These are phyloP conservation scores for Tromatobia lineatoria DNA, from an alignment of 2,888 invertebrate genomes.

Conservation along the genomic window DNA sequence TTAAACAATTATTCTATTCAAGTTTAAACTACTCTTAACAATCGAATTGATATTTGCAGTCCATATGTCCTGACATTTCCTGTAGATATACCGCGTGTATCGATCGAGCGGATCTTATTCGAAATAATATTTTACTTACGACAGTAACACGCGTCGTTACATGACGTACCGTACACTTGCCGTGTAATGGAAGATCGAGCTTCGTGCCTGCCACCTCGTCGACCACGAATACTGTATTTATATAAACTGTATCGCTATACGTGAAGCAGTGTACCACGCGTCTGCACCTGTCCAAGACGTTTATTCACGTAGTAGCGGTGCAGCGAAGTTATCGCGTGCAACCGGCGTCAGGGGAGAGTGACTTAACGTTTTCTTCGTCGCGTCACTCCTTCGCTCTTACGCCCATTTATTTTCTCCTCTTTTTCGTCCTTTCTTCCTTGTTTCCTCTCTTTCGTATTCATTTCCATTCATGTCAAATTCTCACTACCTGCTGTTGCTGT, in stretches of 20 bases:
- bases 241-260: slow-evolving; percentile 24
- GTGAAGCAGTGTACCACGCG: slow-evolving; percentile 42
- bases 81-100: not conserved
- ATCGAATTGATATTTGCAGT: not conserved
- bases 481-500: not conserved
- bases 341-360: slow-evolving; percentile 57
- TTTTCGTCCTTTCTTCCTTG: slow-evolving; percentile 9
- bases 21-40: too few species aligned
- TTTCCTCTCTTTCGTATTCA: slow-evolving; percentile 17
- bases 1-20: too few species aligned
- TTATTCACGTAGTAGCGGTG: slow-evolving; percentile 40
- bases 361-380: slow-evolving; percentile 63
- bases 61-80: not conserved
- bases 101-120: slow-evolving; percentile 33
- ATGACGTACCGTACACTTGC: slow-evolving; percentile 62
- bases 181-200: slow-evolving; percentile 29
- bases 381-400: slow-evolving; percentile 50
- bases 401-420: slow-evolving; percentile 29
- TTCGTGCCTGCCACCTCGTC: slow-evolving; percentile 26
- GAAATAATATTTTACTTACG: slow-evolving; percentile 45
- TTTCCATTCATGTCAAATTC: slow-evolving; percentile 32
- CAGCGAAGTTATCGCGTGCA: slow-evolving; percentile 50
- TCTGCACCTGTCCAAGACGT: slow-evolving; percentile 53
- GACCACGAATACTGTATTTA: slow-evolving; percentile 28
- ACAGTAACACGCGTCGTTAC: slow-evolving; percentile 67